Evolutionary conservation across 1,140 invertebrate species (phyloP), one percentile per base, ranked within the genome.

Genomic region (Drosophila athabasca): DNA sequence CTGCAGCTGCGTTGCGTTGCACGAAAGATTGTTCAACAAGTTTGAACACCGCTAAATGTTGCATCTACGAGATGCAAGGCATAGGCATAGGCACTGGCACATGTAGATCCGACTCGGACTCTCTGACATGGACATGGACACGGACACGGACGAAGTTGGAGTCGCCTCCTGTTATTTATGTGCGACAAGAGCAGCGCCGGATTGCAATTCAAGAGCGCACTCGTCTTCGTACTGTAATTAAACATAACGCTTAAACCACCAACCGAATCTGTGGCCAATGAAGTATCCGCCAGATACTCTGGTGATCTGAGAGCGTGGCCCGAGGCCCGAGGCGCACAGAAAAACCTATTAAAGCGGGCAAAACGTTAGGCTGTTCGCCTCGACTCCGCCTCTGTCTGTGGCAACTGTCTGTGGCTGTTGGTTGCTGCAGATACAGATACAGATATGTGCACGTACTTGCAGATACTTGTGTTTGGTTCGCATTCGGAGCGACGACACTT

Each of bases 341-440:
- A 79, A 87, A 88, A 87, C 59, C 83, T 88, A 87, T 88, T 88
- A 88, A 87, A 78, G 65, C 66, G 48, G 69, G 69, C 81, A 81
- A 78, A 87, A 67, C 73, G 82, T 81, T 85, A 87, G 81, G 71
- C 71, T 29, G 45, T 8, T 6, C 48, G 62, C 13, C 62, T 62
- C 62, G 26, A 65, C 67, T 66, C 46, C 50, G 66, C 44, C 65
- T 48, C 62, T 74, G 50, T 67, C 11, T 61, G 17, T 26, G 35
- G 19, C 26, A 19, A 19, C 6, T 29, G 26, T 7, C n/a, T 68
- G 29, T 52, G 55, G 15, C 24, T 61, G 43, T 52, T 45, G 51
- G 50, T 48, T 72, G 55, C 29, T 58, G 26, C 59, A 22, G 59
- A 44, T 43, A 31, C 49, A 31, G 65, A 48, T 44, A 71, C 57